Conservation (phyloP, 2,113 vertebrate genomes). For the Noturus placidus region DNA sequence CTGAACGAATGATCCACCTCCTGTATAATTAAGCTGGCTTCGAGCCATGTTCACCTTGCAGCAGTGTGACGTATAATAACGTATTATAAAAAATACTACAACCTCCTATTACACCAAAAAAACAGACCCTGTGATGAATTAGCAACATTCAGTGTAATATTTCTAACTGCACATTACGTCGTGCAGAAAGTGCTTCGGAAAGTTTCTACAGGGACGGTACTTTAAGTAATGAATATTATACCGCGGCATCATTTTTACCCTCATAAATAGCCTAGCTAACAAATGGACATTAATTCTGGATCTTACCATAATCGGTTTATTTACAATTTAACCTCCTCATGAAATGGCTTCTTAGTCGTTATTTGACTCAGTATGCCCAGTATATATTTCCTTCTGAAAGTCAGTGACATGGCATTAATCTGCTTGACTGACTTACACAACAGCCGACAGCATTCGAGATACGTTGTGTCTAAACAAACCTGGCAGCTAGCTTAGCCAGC, state of each 20-base stretch:
- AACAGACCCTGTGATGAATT: not conserved
- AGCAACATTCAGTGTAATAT: not conserved
- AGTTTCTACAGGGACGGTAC: not conserved
- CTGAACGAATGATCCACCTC: not conserved
- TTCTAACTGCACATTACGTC: not conserved
- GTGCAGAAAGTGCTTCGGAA: not conserved
- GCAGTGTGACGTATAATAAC: not conserved
- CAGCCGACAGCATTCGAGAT: not conserved
- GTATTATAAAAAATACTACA: not conserved
- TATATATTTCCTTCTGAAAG: not conserved
- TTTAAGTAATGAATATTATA: not conserved
- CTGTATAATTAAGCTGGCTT: not conserved
- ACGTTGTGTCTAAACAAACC: too few species aligned
- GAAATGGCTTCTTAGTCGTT: not conserved
- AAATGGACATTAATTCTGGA: not conserved
- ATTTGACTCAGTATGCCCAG: not conserved
- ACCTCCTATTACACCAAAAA: too few species aligned
- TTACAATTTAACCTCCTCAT: not conserved
- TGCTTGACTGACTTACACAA: not conserved
- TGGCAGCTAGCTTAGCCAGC: too few species aligned
- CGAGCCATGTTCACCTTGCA: not conserved
- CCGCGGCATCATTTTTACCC: not conserved
- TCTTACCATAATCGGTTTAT: not conserved
- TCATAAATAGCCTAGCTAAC: not conserved
- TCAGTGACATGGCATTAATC: not conserved